Base-by-base conservation (phyloP, 2,797 vertebrate genomes). In the Trachops cirrhosus region DNA sequence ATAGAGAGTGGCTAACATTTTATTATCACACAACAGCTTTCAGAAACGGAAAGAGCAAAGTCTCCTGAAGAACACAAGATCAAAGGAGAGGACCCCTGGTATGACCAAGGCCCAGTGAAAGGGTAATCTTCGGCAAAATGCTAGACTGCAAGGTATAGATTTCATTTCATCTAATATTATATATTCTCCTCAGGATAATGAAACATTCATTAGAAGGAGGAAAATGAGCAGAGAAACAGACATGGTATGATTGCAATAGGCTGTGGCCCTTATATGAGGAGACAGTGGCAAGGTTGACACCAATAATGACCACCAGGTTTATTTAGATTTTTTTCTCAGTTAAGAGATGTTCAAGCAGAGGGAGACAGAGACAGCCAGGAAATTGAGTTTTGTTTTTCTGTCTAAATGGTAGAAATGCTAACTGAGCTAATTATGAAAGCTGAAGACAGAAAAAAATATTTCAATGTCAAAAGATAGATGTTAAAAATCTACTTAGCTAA, bases 391-490 rank as follows among this genome's bases (percentile, higher is more conserved):
- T 87, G 82, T 50, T 94, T 89, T 92, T 32, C n/a, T 82, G 21
- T 54, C 52, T 92, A 32, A 89, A 91, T 73, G 44, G 74, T n/a
- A 86, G 84, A 89, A 85, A 80, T 41, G 14, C 2, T 73, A 34
- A 19, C 39, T 82, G 34, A 74, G 41, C 34, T 96, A 70, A 94
- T 80, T 94, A 70, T 89, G 48, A 95, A 48, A 91, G 41, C 18
- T 50, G 11, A 93, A 86, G 37, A 68, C 8, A 90, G 26, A 37
- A 67, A 29, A 92, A 32, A 62, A 57, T 80, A 57, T 85, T 90
- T 96, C 39, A 71, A 59, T 91, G 95, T 70, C 34, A 87, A 96
- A 57, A 95, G 46, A 67, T 82, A 59, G 14, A 64, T 90, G 10
- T 48, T 89, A 37, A 77, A 94, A 86, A 54, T 3, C 5, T 59